Evolutionary conservation across 2,888 invertebrate species (phyloP).

Genomic region (Uropetala carovei): DNA sequence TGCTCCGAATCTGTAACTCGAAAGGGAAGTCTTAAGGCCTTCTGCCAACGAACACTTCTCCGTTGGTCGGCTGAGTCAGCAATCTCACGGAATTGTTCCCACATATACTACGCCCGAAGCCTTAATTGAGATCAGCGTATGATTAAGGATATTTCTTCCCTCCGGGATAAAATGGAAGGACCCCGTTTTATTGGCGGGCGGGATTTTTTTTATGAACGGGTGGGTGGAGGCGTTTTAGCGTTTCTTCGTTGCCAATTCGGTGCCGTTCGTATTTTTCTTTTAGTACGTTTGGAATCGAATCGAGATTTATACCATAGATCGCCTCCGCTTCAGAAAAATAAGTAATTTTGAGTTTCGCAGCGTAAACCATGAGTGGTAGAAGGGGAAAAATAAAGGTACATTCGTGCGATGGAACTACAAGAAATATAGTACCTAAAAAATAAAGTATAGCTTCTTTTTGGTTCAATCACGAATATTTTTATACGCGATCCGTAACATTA

Average conservation of each 20-base stretch:
- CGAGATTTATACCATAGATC: background rate
- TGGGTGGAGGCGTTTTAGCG: background rate
- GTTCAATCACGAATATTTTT: too few species aligned
- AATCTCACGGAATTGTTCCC: background rate
- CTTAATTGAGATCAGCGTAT: background rate
- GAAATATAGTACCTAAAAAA: too few species aligned
- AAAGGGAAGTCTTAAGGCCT: constrained; percentile 38
- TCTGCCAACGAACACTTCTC: constrained; percentile 40
- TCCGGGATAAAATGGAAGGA: background rate
- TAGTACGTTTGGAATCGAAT: background rate
- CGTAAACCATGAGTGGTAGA: too few species aligned
- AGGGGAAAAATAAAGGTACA: too few species aligned
- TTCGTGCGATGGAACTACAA: too few species aligned
- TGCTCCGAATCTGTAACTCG: constrained; percentile 55
- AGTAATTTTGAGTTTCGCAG: too few species aligned
- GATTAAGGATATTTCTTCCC: background rate
- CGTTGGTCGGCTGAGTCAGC: background rate
- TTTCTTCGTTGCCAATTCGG: background rate
- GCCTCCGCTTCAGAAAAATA: too few species aligned
- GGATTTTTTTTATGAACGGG: background rate
- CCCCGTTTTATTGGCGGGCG: background rate
- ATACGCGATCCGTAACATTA: too few species aligned
- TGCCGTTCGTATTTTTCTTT: background rate
- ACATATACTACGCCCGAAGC: background rate
- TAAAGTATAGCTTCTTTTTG: too few species aligned